Conservation (phyloP, 2,797 vertebrate genomes). For the Geotrypetes seraphini region DNA sequence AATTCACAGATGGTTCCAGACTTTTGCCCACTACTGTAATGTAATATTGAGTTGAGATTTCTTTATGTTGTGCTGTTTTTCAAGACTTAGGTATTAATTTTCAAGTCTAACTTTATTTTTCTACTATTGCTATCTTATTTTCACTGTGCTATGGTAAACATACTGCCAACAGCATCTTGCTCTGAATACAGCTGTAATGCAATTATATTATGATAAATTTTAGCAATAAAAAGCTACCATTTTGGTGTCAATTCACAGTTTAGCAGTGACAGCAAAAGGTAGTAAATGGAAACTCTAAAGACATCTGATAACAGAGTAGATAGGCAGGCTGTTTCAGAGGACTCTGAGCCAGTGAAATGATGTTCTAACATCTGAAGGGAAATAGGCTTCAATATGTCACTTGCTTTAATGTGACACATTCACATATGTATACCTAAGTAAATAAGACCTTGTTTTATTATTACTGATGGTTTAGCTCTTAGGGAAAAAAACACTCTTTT, state of each 20-base stretch:
- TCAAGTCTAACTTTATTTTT: slow-evolving; percentile 17
- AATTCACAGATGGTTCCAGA: too few species aligned
- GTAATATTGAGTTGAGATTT: not conserved
- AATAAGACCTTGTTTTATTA: too few species aligned
- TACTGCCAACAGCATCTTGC: slow-evolving; percentile 29
- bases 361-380: slow-evolving; percentile 3
- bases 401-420: not conserved
- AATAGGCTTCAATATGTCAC: not conserved
- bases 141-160: slow-evolving; percentile 23
- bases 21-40: not conserved
- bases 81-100: slow-evolving; percentile 12
- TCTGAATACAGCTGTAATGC: slow-evolving; percentile 21
- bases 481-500: too few species aligned
- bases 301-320: slow-evolving; percentile 6
- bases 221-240: slow-evolving; percentile 21
- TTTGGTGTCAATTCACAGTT: slow-evolving; percentile 23
- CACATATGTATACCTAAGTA: not conserved
- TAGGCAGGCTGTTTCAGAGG: slow-evolving; percentile 1
- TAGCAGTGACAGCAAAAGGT: slow-evolving; percentile 22
- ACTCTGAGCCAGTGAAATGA: slow-evolving; percentile 7
- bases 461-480: too few species aligned
- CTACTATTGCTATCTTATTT: too few species aligned
- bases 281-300: slow-evolving; percentile 7
- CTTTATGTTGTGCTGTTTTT: not conserved
- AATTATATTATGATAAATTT: slow-evolving; percentile 22